A percentile compares a stretch with the other conserved stretches of the same genome.
phyloP scores from a whole-genome alignment of 2,888 invertebrate genomes.

The Opisthograptis luteolata region DNA sequence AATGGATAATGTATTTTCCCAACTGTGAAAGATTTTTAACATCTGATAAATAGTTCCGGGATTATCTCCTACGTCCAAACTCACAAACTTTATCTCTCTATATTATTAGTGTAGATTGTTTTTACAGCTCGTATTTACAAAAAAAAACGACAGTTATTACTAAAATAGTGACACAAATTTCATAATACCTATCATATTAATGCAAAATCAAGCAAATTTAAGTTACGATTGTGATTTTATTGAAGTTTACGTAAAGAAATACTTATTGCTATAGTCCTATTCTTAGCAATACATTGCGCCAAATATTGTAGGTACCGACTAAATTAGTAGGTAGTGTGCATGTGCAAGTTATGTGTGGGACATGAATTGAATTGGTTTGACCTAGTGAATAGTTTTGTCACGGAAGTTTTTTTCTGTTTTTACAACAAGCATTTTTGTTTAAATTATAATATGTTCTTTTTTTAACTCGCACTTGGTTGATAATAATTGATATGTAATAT shows the following conservation, averaged over 20 bases:
- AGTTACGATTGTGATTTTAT: no score
- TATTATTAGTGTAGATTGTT: no score
- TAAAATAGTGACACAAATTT: no score
- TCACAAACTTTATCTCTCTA: no score
- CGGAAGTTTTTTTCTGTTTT: not conserved
- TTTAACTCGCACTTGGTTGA: conserved; percentile 17
- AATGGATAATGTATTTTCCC: no score
- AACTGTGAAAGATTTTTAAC: no score
- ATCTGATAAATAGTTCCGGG: no score
- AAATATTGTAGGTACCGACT: conserved; percentile 49
- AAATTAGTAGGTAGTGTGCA: not conserved
- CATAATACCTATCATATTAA: no score
- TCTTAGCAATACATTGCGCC: conserved; percentile 60
- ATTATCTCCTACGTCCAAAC: no score
- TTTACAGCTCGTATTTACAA: no score
- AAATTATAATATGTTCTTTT: conserved; percentile 2
- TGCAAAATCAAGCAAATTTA: no score
- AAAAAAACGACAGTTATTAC: no score
- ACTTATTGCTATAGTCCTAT: conserved; percentile 12
- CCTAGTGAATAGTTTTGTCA: not conserved
- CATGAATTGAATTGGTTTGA: conserved; percentile 2
- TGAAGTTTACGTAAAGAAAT: not conserved
- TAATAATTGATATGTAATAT: conserved; percentile 18
- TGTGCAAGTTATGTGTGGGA: conserved; percentile 4
- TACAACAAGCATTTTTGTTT: conserved; percentile 23